phyloP scores from a whole-genome alignment of 2,113 vertebrate genomes.

The Spea multiplicata region DNA sequence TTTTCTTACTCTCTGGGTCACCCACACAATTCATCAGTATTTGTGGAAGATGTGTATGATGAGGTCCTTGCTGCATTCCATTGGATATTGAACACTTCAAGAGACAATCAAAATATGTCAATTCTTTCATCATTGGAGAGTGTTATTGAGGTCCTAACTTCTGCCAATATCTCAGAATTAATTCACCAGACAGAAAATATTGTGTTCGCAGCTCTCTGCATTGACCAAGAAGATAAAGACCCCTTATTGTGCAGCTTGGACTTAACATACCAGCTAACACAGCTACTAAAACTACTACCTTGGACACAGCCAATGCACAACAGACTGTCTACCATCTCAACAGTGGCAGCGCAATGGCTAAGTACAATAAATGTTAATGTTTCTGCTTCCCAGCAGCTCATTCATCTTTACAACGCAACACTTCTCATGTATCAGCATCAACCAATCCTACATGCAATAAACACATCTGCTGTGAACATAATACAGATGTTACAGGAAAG shows the following conservation, averaged over 20 bases:
- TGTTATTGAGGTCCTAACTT: neutral
- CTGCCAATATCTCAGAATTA: constrained; percentile 14
- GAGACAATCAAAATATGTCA: constrained; percentile 2
- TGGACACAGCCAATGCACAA: neutral
- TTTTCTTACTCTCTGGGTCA: constrained; percentile 3
- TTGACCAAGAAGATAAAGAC: neutral
- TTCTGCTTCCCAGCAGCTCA: constrained; percentile 5
- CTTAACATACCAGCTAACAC: neutral
- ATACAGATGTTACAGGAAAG: constrained; percentile 10
- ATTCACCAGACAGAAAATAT: constrained; percentile 15
- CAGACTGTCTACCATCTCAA: constrained; percentile 6
- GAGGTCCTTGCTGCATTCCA: neutral
- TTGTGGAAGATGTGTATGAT: neutral
- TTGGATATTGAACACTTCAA: constrained; percentile 23
- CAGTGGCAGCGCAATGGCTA: constrained; percentile 21
- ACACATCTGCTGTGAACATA: constrained; percentile 15
- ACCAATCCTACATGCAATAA: constrained; percentile 14
- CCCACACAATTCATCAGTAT: neutral
- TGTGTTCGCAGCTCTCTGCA: neutral
- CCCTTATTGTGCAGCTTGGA: constrained; percentile 24
- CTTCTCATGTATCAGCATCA: neutral
- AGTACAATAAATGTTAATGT: neutral
- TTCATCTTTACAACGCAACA: constrained; percentile 15
- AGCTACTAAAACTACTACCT: neutral
- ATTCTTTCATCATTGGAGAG: neutral